These are phyloP conservation scores for Ormyrus thymus DNA, from an alignment of 2,888 invertebrate species.

Conservation along the genomic window DNA sequence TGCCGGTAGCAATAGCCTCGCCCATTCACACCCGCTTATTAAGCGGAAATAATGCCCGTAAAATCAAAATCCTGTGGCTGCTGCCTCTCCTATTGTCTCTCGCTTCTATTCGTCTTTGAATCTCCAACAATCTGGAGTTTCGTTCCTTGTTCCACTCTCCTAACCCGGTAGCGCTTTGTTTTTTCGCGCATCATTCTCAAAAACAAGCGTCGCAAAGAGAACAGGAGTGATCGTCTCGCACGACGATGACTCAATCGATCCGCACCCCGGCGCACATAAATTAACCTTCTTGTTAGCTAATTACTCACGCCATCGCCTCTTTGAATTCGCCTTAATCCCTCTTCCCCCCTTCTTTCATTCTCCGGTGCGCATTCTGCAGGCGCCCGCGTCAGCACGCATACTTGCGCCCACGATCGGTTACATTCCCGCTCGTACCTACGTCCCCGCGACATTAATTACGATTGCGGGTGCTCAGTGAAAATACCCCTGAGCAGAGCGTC, in stretches of 20 bases:
- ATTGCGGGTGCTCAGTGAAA: slow-evolving; percentile 36
- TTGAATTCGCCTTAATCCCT: slow-evolving; percentile 8
- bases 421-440: slow-evolving; percentile 3
- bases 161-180: not conserved
- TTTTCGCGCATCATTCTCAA: not conserved
- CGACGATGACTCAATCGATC: not conserved
- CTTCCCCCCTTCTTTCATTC: not conserved
- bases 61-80: slow-evolving; percentile 61
- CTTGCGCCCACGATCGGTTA: not conserved
- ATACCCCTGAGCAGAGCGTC: not conserved
- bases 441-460: slow-evolving; percentile 18
- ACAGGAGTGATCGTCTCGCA: not conserved
- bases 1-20: slow-evolving; percentile 62
- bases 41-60: slow-evolving; percentile 65
- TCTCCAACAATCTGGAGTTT: slow-evolving; percentile 43
- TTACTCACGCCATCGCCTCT: slow-evolving; percentile 4
- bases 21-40: slow-evolving; percentile 68
- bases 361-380: not conserved
- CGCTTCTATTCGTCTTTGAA: slow-evolving; percentile 25
- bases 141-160: not conserved
- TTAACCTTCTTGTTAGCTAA: slow-evolving; percentile 28
- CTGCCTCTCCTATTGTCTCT: slow-evolving; percentile 36
- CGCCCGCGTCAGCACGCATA: too few species aligned
- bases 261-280: slow-evolving; percentile 36
- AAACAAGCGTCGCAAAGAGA: not conserved